Evolutionary conservation across 2,113 vertebrate species (phyloP).

Genomic region (Cacatua alba): DNA sequence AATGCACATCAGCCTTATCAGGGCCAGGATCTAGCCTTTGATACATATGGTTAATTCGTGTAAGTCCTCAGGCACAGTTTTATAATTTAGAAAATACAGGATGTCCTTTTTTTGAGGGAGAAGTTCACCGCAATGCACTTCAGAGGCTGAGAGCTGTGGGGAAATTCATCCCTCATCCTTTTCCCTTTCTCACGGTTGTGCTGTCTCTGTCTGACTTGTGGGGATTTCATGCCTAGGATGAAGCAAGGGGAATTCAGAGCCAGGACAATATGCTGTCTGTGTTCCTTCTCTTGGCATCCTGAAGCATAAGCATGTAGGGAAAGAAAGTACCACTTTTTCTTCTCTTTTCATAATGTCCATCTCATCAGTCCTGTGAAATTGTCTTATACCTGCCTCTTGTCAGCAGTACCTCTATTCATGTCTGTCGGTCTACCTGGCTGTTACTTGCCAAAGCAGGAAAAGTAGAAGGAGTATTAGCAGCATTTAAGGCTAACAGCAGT

Average conservation of each 20-base stretch:
- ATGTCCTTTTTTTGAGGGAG: not conserved
- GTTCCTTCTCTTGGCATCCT: not conserved
- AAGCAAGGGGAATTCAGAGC: not conserved
- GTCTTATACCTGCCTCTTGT: not conserved
- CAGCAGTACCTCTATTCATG: not conserved
- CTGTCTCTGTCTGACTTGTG: not conserved
- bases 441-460: not conserved
- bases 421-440: not conserved
- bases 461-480: not conserved
- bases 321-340: not conserved
- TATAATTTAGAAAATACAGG: not conserved
- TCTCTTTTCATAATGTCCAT: not conserved
- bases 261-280: not conserved
- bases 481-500: not conserved
- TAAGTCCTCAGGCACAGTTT: not conserved
- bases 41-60: not conserved
- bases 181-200: not conserved
- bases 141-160: not conserved
- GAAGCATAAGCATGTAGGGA: not conserved
- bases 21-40: conserved; percentile 18
- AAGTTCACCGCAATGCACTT: not conserved
- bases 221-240: not conserved
- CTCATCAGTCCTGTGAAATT: not conserved
- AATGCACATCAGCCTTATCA: conserved; percentile 22
- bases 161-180: not conserved